These are phyloP conservation scores for Sinocyclocheilus anophthalmus DNA, from an alignment of 2,113 vertebrate species.

Conservation along the genomic window DNA sequence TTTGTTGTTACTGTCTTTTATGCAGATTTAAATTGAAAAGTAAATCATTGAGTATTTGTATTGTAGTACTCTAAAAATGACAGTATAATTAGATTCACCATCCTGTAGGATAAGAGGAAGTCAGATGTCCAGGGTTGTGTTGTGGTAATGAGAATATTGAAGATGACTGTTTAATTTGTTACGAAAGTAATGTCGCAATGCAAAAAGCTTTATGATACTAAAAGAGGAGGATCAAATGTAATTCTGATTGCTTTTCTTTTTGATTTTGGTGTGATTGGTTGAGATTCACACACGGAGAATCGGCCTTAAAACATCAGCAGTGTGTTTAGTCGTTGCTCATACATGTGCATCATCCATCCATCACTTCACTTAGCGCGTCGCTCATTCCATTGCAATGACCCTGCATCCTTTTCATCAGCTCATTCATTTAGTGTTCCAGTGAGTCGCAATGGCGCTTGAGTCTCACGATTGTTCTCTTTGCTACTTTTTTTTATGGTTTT, in stretches of 20 bases:
- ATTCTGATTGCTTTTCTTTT: too few species aligned
- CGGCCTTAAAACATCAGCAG: too few species aligned
- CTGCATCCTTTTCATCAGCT: slow-evolving; percentile 2
- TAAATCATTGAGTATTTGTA: not conserved
- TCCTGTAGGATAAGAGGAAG: not conserved
- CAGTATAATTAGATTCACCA: not conserved
- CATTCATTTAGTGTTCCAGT: not conserved
- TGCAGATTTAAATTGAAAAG: not conserved
- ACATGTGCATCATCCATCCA: too few species aligned
- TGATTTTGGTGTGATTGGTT: not conserved
- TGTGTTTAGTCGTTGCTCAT: too few species aligned
- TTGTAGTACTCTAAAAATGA: not conserved
- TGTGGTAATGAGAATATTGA: not conserved
- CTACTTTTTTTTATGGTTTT: not conserved
- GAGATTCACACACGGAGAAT: not conserved
- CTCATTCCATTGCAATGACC: not conserved
- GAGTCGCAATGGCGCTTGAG: not conserved
- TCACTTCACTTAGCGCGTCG: not conserved
- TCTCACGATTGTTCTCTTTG: slow-evolving; percentile 55
- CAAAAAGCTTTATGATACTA: not conserved
- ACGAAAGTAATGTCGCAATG: not conserved
- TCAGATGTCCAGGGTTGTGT: not conserved
- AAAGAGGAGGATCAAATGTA: too few species aligned
- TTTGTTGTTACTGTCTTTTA: not conserved
- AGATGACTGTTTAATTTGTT: not conserved